phyloP scores from a whole-genome alignment of 2,888 invertebrate genomes.

The Caenorhabditis virilis region DNA sequence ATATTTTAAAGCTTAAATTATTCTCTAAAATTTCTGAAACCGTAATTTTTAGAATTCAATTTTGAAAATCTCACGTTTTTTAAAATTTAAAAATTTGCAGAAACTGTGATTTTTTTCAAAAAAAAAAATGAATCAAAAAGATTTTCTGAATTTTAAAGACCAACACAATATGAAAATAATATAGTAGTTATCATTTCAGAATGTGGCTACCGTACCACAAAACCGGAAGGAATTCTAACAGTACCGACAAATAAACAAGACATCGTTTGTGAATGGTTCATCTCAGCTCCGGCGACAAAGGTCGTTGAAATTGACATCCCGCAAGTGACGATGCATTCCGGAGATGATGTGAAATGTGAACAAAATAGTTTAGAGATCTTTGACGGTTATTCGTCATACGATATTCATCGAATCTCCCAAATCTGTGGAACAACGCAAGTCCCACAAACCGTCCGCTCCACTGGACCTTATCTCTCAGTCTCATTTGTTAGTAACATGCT shows the following conservation, averaged over 20 bases:
- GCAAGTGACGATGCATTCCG: conserved; percentile 42
- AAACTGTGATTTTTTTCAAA: too few relatives aligned
- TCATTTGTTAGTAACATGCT: conserved; percentile 36
- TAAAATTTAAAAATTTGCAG: too few relatives aligned
- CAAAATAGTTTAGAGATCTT: conserved; percentile 52
- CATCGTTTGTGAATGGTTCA: conserved; percentile 48
- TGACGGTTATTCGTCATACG: conserved; percentile 42
- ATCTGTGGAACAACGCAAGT: conserved; percentile 31
- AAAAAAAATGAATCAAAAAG: too few relatives aligned
- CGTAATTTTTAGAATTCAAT: too few relatives aligned
- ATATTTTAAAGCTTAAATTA: too few relatives aligned
- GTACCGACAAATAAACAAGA: conserved; percentile 41
- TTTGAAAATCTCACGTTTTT: too few relatives aligned
- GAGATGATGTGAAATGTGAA: conserved; percentile 45
- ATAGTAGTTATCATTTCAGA: conserved; percentile 12
- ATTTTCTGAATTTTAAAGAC: too few relatives aligned
- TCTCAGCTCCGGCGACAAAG: conserved; percentile 39
- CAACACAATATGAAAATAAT: conserved; percentile 2
- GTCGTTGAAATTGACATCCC: conserved; percentile 55
- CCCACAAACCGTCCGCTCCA: conserved; percentile 19
- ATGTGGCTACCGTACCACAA: conserved; percentile 45
- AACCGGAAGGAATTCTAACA: conserved; percentile 31
- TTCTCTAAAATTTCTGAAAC: too few relatives aligned
- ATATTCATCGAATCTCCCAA: conserved; percentile 31
- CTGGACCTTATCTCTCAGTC: conserved; percentile 45